A percentile compares a stretch with the other conserved stretches of the same genome.
These are phyloP conservation scores for Coturnix japonica DNA, from an alignment of 2,113 vertebrate species.

Conservation along the genomic window DNA sequence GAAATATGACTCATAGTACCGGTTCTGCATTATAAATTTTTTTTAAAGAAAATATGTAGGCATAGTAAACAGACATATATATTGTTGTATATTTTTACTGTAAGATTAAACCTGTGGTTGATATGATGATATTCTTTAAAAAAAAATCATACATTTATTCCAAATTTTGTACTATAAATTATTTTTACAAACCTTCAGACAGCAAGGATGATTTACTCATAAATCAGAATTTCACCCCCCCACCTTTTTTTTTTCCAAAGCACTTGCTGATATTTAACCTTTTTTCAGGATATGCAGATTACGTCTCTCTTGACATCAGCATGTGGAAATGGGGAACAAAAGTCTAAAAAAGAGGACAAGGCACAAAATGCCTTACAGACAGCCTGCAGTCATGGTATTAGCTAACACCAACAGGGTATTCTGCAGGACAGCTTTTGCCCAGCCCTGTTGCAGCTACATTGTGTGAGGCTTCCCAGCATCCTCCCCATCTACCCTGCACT, in stretches of 20 bases:
- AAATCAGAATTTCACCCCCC: slow-evolving; percentile 15
- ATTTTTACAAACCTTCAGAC: slow-evolving; percentile 43
- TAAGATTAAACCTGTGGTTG: slow-evolving; percentile 51
- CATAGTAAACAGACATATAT: slow-evolving; percentile 18
- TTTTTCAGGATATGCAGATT: background rate
- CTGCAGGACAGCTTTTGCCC: background rate
- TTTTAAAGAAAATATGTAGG: slow-evolving; percentile 36
- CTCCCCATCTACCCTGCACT: background rate
- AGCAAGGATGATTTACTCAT: slow-evolving; percentile 28
- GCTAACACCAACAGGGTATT: background rate
- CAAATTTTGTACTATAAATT: background rate
- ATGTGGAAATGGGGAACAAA: slow-evolving; percentile 36
- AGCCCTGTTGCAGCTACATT: background rate
- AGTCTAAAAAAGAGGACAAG: background rate
- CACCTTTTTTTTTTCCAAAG: background rate
- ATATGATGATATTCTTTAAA: slow-evolving; percentile 10
- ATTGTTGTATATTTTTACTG: slow-evolving; percentile 31
- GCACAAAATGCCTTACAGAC: background rate
- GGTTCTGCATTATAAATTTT: slow-evolving; percentile 32
- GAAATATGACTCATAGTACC: background rate
- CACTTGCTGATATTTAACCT: background rate
- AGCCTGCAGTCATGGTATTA: background rate
- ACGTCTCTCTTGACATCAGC: background rate
- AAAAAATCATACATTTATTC: background rate
- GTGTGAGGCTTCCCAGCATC: background rate